Evolutionary conservation across 2,888 invertebrate species (phyloP), one percentile per base, ranked within the genome.

Genomic region (Euplexia lucipara): DNA sequence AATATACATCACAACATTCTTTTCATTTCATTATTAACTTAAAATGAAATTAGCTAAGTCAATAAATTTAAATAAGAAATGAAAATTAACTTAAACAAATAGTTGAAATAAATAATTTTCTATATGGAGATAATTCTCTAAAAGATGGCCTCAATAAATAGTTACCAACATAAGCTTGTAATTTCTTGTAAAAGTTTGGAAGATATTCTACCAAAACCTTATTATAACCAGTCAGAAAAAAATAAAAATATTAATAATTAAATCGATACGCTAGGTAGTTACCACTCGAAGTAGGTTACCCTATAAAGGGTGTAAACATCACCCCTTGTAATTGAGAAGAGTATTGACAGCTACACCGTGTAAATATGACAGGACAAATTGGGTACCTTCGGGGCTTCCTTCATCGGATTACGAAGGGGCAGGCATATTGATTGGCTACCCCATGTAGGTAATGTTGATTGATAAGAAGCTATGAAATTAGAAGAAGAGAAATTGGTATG

Each of bases 361-460:
- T 81, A 78, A 80, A 75, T 80, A 75, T 80, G 70, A 78, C 73
- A 59, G 53, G 47, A 78, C 70, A 73, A 81, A 78, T 81, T 71
- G 75, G 37, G 67, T 54, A 61, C 42, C 51, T 62, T 5, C 0
- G 26, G 45, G 79, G 80, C 75, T 81, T 81, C 75, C 34, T 34
- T 51, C 35, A 61, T 80, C 66, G 9, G 7, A 49, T 80, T 80
- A 70, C 80, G 37, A 47, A 52, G 78, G 81, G 79, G 42, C 51
- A 51, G 9, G 8, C 2, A 34, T 63, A 66, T 71, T 68, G 76
- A 75, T 75, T 71, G 6, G 45, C 34, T 62, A 30, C n/a, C n/a
- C n/a, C n/a, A 42, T 22, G n/a, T 20, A 12, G 7, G 42, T 63
- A 41, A 49, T 62, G 41, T 53, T 30, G 39, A 70, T 74, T 66